Conservation (phyloP, 2,113 vertebrate genomes). For the Sturnira hondurensis region DNA sequence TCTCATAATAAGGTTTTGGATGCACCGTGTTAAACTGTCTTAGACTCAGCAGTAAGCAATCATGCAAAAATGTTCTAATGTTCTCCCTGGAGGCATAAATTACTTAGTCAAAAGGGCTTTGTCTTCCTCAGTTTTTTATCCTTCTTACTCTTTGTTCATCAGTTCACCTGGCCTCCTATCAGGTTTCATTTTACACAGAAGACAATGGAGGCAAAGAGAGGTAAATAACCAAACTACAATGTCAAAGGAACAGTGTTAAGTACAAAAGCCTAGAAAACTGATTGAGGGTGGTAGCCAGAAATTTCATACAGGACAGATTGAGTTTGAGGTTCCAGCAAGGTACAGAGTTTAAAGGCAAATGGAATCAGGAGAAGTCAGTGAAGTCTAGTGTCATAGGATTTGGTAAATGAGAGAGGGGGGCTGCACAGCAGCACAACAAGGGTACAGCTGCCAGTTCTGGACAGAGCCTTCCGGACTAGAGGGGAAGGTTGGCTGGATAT, state of each 20-base stretch:
- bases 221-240: background rate
- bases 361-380: background rate
- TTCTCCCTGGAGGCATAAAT: constrained; percentile 9
- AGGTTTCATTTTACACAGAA: constrained; percentile 2
- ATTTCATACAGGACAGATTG: background rate
- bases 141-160: background rate
- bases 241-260: background rate
- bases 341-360: background rate
- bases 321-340: background rate
- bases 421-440: background rate
- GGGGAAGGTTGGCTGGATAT: background rate
- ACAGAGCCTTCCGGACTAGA: background rate
- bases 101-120: background rate
- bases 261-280: background rate
- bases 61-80: background rate
- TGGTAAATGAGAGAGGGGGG: background rate
- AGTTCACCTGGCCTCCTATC: background rate
- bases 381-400: background rate
- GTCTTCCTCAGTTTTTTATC: background rate
- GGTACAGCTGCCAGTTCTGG: background rate
- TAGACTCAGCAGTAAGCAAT: background rate
- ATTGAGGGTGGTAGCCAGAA: background rate
- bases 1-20: background rate
- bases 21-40: background rate
- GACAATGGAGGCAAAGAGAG: background rate